A percentile compares a stretch with the other conserved stretches of the same genome.
Evolutionary conservation across 37 sponge, comb jelly and placozoan genomes (phyloP).

Genomic region (Oscarella lobularis): DNA sequence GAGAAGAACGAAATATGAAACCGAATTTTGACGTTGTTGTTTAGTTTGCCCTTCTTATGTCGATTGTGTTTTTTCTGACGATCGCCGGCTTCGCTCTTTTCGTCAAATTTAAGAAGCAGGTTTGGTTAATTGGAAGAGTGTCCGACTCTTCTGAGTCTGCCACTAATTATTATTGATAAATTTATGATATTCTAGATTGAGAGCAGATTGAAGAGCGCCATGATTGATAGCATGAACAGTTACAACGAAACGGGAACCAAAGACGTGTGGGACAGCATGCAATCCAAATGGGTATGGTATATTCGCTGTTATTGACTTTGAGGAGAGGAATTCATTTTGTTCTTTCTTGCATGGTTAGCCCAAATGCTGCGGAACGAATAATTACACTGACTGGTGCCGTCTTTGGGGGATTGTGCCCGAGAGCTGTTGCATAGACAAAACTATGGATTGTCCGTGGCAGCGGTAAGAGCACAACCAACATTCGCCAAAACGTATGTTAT

Average conservation of each 20-base stretch:
- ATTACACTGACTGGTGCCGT: background rate
- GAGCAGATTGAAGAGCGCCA: background rate
- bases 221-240: background rate
- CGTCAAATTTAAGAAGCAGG: background rate
- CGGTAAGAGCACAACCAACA: too few relatives aligned
- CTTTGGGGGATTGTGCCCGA: background rate
- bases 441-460: too few relatives aligned
- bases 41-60: background rate
- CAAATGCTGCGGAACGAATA: background rate
- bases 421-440: background rate
- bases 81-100: background rate
- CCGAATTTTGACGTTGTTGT: too few relatives aligned
- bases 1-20: too few relatives aligned
- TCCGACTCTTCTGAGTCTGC: too few relatives aligned
- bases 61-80: background rate
- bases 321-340: too few relatives aligned
- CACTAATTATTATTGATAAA: too few relatives aligned
- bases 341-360: too few relatives aligned
- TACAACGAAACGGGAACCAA: background rate
- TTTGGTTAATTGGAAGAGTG: too few relatives aligned
- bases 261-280: background rate
- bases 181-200: slow-evolving; percentile 1
- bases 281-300: background rate
- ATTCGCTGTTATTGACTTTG: too few relatives aligned
- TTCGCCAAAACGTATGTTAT: too few relatives aligned